A percentile compares a stretch with the other conserved stretches of the same genome.
These are phyloP conservation scores for Pyrrhia umbra DNA, from an alignment of 2,888 invertebrate species.

Conservation along the genomic window DNA sequence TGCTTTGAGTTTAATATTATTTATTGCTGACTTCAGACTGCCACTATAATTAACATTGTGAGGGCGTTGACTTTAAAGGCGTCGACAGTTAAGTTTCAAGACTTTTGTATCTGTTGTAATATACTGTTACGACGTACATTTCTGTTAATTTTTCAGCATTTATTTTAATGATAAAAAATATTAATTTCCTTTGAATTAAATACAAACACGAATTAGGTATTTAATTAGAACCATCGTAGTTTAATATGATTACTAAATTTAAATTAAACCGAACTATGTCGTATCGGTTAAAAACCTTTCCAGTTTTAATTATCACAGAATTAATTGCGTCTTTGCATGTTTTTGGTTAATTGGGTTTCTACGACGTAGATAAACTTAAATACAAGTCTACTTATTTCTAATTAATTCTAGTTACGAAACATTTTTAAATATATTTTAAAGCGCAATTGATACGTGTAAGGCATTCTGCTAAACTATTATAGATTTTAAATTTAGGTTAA, in stretches of 20 bases:
- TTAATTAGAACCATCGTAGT: conserved; percentile 17
- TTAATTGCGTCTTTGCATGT: conserved; percentile 26
- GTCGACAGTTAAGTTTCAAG: background rate
- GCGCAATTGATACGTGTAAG: background rate
- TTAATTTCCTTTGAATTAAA: conserved; percentile 2
- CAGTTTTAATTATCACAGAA: conserved; percentile 31
- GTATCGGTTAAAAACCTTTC: conserved; percentile 37
- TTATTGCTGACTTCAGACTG: conserved; percentile 1
- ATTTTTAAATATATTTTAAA: conserved; percentile 6
- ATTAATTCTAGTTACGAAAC: conserved; percentile 16
- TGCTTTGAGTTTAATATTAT: conserved; percentile 3
- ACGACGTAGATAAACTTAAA: conserved; percentile 5
- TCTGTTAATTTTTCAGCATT: background rate
- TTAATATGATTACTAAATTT: conserved; percentile 23
- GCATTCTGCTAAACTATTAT: background rate
- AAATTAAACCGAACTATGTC: conserved; percentile 35
- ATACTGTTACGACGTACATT: background rate
- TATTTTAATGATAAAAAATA: background rate
- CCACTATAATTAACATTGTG: conserved; percentile 16
- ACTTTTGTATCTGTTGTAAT: background rate
- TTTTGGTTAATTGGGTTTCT: conserved; percentile 37
- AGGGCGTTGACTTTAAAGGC: conserved; percentile 33
- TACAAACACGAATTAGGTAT: background rate
- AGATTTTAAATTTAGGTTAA: background rate
- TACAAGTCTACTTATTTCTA: conserved; percentile 12